Evolutionary conservation across 2,888 invertebrate genomes (phyloP).

Genomic region (Drosophila kuntzei): DNA sequence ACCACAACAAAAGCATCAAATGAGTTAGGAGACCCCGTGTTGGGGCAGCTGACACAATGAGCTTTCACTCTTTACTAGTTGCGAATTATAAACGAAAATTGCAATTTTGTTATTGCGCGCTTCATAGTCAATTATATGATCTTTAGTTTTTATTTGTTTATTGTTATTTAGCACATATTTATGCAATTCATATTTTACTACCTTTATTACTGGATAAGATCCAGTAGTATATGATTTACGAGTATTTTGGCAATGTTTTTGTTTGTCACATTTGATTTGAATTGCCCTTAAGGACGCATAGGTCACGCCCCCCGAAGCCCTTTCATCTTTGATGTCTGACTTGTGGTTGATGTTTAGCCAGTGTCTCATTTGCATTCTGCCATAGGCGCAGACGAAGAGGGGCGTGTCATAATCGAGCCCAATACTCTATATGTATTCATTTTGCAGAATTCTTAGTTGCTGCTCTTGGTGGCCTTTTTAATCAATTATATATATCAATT

Average conservation of each 20-base stretch:
- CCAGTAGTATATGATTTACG: not conserved
- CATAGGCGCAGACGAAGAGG: conserved; percentile 5
- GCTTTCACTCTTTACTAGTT: conserved; percentile 5
- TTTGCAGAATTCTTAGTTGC: too few relatives aligned
- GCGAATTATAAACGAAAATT: not conserved
- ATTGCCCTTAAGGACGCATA: conserved; percentile 3
- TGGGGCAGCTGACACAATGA: not conserved
- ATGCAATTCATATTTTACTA: not conserved
- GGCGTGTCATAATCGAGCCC: not conserved
- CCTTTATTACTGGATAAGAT: not conserved
- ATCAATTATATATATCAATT: too few relatives aligned
- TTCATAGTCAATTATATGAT: not conserved
- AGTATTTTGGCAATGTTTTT: not conserved
- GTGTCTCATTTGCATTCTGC: conserved; percentile 4
- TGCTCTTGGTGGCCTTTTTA: too few relatives aligned
- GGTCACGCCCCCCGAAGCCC: conserved; percentile 29
- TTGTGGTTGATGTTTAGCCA: conserved; percentile 40
- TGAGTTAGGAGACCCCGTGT: not conserved
- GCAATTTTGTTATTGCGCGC: not conserved
- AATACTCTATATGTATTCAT: not conserved
- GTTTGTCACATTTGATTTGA: conserved; percentile 17
- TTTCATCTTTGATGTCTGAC: conserved; percentile 46
- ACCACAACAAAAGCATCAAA: conserved; percentile 20
- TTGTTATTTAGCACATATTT: not conserved
- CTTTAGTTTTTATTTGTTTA: not conserved